Conservation (phyloP, 2,113 vertebrate species). For the Tachysurus vachellii region DNA sequence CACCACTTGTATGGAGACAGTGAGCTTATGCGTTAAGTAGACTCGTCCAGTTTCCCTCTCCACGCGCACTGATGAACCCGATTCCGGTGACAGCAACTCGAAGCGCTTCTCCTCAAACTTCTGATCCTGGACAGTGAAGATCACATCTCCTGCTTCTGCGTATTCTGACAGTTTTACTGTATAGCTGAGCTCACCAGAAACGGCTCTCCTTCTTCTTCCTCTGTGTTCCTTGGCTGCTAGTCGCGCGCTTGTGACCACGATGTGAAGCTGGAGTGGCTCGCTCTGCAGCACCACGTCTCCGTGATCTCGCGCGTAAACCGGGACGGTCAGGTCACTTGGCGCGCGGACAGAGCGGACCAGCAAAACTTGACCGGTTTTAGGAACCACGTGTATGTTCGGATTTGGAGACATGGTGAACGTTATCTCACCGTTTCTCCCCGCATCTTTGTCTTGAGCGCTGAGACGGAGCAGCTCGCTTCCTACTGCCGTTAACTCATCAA, state of each 20-base stretch:
- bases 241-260: slow-evolving; percentile 48
- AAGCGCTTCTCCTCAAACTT: slow-evolving; percentile 76
- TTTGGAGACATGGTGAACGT: slow-evolving; percentile 67
- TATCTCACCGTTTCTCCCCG: slow-evolving; percentile 67
- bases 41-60: slow-evolving; percentile 81
- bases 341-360: slow-evolving; percentile 69
- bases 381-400: slow-evolving; percentile 69
- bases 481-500: slow-evolving; percentile 65
- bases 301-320: slow-evolving; percentile 66
- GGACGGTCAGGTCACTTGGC: slow-evolving; percentile 58
- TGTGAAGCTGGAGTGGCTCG: slow-evolving; percentile 61
- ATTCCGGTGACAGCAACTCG: slow-evolving; percentile 69
- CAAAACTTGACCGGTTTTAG: slow-evolving; percentile 72
- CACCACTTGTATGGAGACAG: slow-evolving; percentile 70
- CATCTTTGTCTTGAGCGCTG: slow-evolving; percentile 66
- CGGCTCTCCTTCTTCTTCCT: slow-evolving; percentile 59
- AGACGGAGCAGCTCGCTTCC: slow-evolving; percentile 69
- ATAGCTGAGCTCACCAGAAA: slow-evolving; percentile 67
- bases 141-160: slow-evolving; percentile 72
- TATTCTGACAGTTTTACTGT: slow-evolving; percentile 74
- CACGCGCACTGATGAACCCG: slow-evolving; percentile 69
- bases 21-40: slow-evolving; percentile 72
- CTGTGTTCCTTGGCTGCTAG: not conserved
- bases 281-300: slow-evolving; percentile 62
- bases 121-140: slow-evolving; percentile 81